Conservation (phyloP, 1,140 invertebrate species). For the Monomorium pharaonis region DNA sequence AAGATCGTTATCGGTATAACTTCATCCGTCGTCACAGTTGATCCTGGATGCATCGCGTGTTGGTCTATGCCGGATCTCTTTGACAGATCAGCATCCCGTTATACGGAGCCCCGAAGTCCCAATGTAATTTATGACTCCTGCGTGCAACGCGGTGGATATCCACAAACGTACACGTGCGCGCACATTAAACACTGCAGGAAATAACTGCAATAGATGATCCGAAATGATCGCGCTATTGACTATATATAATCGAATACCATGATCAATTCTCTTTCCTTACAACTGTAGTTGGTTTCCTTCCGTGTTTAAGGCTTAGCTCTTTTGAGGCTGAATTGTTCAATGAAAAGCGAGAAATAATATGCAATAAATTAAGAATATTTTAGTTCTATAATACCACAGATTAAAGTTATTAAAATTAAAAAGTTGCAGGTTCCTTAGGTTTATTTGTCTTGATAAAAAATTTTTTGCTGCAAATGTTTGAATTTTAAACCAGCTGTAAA, state of each 20-base stretch:
- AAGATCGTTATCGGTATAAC: constrained; percentile 44
- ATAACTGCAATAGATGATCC: neutral
- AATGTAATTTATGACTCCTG: constrained; percentile 10
- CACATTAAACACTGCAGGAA: neutral
- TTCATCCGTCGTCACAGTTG: constrained; percentile 4
- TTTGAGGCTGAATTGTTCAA: no score
- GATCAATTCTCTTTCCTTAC: neutral
- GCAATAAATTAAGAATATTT: no score
- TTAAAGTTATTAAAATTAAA: no score
- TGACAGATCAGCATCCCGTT: constrained; percentile 40
- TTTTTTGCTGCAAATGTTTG: no score
- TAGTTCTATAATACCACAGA: no score
- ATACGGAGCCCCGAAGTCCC: neutral
- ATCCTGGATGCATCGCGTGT: neutral
- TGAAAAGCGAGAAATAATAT: no score
- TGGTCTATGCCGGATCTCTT: constrained; percentile 36
- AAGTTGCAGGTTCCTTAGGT: no score
- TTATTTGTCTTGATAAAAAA: no score
- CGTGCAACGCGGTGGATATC: neutral
- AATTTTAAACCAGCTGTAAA: no score
- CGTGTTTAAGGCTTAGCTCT: no score
- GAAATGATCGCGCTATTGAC: neutral
- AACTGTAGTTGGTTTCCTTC: neutral
- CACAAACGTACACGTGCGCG: neutral
- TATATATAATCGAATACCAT: neutral